Base-by-base conservation (phyloP, 2,113 vertebrate species). In the Alectura lathami region DNA sequence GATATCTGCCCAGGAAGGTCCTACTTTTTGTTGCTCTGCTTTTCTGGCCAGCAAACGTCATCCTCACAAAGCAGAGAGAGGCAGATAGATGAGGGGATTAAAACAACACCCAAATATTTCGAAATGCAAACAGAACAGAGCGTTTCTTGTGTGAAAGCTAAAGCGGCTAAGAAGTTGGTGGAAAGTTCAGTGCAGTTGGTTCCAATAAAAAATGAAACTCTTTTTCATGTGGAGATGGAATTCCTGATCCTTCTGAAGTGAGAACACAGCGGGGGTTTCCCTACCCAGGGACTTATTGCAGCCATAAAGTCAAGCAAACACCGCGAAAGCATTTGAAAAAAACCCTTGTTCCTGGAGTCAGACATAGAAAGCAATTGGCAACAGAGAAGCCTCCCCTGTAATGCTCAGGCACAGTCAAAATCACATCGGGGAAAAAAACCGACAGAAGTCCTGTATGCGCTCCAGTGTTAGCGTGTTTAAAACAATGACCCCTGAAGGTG, bases 301-400 rank as follows among this genome's bases (percentile, higher is more conserved):
- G 95, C 87, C 96, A 97, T 97, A 97, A 97, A 98, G 75, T 88
- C 83, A 69, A 93, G 76, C 86, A 94, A 94, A 78, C 78, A 95
- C 93, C 93, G 83, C n/a, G 86, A 87, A 83, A 91, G 86, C 47
- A 94, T 73, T 70, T 95, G 90, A 97, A 97, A 92, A 92, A 88
- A 22, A 8, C 75, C 85, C 92, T 93, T 94, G 83, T 93, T 94
- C 92, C 79, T 89, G 69, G 89, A 89, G 43, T 30, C 89, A 87
- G 94, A 89, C 95, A 83, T 5, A 94, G 66, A 94, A 66, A 96
- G 5, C 50, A 83, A 8, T 17, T 89, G 93, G 85, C 91, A 68
- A 86, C 88, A 17, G 43, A 45, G 38, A 13, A 88, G 32, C 64
- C 76, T 50, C 23, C 66, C 63, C 80, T 82, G 89, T 51, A 89